phyloP scores from a whole-genome alignment of 2,888 invertebrate genomes.

The Chironomus riparius region DNA sequence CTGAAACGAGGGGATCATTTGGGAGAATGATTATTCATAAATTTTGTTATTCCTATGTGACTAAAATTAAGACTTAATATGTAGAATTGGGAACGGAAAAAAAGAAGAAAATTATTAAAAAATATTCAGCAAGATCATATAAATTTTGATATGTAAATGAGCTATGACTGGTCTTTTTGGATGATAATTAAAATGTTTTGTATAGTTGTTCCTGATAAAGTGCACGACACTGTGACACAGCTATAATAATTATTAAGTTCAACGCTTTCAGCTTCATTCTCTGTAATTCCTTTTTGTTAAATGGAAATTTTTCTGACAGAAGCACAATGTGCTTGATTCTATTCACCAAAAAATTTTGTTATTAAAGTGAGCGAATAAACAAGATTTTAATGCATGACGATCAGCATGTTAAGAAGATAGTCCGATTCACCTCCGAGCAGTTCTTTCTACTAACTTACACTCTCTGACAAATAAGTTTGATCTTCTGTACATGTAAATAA shows the following conservation, averaged over 20 bases:
- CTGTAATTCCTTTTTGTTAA: neutral
- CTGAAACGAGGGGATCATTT: neutral
- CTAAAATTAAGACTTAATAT: neutral
- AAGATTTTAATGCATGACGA: too few species aligned
- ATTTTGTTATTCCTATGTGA: neutral
- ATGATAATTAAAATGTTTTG: neutral
- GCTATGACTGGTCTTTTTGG: neutral
- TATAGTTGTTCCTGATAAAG: neutral
- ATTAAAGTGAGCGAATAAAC: too few species aligned
- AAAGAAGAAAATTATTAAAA: neutral
- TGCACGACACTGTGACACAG: slow-evolving; percentile 1
- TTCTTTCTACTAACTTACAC: too few species aligned
- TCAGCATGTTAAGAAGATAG: too few species aligned
- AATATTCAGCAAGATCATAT: too few species aligned
- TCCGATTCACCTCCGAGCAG: too few species aligned
- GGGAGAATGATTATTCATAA: slow-evolving; percentile 7
- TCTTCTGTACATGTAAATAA: neutral
- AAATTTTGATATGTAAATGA: neutral
- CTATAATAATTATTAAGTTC: neutral
- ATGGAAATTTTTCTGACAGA: neutral
- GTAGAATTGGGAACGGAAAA: neutral
- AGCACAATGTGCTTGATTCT: neutral
- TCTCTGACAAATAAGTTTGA: neutral
- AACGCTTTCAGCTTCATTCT: neutral
- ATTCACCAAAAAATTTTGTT: too few species aligned